Conservation (phyloP, 2,113 vertebrate species). For the Erythrocercus mccallii region DNA sequence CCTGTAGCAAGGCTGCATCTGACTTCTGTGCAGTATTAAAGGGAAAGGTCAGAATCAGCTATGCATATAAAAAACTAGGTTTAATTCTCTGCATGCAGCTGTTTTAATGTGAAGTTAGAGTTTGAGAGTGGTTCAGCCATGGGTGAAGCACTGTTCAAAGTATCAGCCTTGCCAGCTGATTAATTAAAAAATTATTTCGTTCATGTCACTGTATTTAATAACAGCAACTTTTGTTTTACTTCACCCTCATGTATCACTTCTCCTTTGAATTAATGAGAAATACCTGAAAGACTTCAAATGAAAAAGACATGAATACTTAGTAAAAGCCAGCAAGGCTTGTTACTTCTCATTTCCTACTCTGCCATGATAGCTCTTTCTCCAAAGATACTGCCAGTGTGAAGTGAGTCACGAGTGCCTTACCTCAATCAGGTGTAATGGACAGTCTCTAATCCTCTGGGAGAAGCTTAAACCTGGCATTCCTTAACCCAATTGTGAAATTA, state of each 20-base stretch:
- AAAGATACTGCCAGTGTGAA: not conserved
- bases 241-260: not conserved
- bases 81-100: not conserved
- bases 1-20: not conserved
- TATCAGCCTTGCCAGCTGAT: not conserved
- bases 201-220: not conserved
- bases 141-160: not conserved
- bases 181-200: not conserved
- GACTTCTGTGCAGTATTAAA: not conserved
- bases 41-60: not conserved
- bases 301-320: not conserved
- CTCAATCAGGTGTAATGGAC: not conserved
- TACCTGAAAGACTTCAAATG: not conserved
- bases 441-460: not conserved
- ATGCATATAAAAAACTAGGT: not conserved
- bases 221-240: not conserved
- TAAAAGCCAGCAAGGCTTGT: not conserved
- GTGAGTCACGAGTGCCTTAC: rapidly evolving
- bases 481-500: not conserved
- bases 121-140: not conserved
- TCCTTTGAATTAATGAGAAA: not conserved
- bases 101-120: not conserved
- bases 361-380: not conserved
- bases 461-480: not conserved
- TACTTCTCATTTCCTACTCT: not conserved